Evolutionary conservation across 2,797 vertebrate species (phyloP).

Genomic region (Chaunax sp.): DNA sequence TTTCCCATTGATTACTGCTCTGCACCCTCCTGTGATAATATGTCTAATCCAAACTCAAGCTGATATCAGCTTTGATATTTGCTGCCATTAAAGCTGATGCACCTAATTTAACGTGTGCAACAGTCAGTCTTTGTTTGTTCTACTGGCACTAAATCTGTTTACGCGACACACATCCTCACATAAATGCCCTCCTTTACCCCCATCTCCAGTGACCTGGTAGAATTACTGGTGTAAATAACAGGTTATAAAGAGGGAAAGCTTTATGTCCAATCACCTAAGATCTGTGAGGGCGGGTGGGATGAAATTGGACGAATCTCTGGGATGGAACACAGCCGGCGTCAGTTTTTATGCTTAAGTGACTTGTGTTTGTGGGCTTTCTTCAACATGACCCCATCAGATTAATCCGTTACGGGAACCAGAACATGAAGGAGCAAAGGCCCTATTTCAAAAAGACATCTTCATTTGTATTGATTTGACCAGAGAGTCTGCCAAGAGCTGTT

Average conservation of each 20-base stretch:
- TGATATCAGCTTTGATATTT: constrained; percentile 63
- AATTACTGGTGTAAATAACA: constrained; percentile 61
- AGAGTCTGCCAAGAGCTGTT: constrained; percentile 40
- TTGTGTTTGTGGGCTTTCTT: constrained; percentile 49
- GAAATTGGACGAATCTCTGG: constrained; percentile 24
- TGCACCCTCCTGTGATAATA: constrained; percentile 39
- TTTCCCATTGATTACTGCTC: constrained; percentile 47
- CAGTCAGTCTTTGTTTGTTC: constrained; percentile 45
- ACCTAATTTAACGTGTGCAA: constrained; percentile 53
- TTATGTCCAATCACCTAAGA: constrained; percentile 49
- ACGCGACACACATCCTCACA: constrained; percentile 19
- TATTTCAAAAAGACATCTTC: constrained; percentile 68
- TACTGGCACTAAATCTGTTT: constrained; percentile 34
- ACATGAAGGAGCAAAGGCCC: constrained; percentile 30
- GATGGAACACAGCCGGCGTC: constrained; percentile 19
- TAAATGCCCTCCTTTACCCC: background rate
- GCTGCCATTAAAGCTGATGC: constrained; percentile 50
- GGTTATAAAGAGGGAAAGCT: constrained; percentile 51
- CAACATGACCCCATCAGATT: constrained; percentile 41
- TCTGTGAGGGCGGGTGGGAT: constrained; percentile 9
- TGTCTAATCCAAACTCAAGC: constrained; percentile 63
- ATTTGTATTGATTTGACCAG: constrained; percentile 70
- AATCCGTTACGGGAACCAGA: constrained; percentile 49
- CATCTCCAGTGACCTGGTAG: constrained; percentile 22
- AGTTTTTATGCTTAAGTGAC: constrained; percentile 54